Percentiles rank a stretch among this genome's conserved stretches.
phyloP scores from a whole-genome alignment of 2,888 invertebrate genomes.

The Synergus itoensis region DNA sequence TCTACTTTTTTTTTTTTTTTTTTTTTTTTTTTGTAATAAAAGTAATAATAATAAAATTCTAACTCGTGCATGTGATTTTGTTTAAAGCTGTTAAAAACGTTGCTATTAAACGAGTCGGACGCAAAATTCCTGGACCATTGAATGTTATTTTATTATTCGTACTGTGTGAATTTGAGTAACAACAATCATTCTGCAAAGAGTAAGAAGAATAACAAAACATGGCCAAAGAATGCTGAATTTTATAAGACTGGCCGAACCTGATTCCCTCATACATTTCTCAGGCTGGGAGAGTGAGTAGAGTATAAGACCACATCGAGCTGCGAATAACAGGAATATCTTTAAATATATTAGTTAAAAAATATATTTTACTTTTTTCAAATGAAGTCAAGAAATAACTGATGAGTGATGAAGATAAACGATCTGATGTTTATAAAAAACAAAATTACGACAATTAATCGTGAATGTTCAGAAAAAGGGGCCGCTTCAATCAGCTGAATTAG shows the following conservation, averaged over 20 bases:
- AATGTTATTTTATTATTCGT: slow-evolving; percentile 56
- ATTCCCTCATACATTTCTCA: slow-evolving; percentile 73
- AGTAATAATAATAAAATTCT: slow-evolving; percentile 29
- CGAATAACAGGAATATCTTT: slow-evolving; percentile 67
- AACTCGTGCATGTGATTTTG: slow-evolving; percentile 34
- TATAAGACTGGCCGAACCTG: slow-evolving; percentile 72
- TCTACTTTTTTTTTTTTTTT: no score
- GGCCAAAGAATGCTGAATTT: slow-evolving; percentile 65
- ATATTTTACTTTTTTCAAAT: background rate
- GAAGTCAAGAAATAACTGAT: background rate
- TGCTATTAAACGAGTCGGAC: slow-evolving; percentile 24
- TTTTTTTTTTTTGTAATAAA: no score
- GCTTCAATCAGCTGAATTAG: slow-evolving; percentile 8
- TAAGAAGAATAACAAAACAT: slow-evolving; percentile 61
- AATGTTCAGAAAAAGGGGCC: background rate
- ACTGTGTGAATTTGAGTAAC: slow-evolving; percentile 50
- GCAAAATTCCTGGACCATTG: slow-evolving; percentile 50
- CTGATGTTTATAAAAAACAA: slow-evolving; percentile 8
- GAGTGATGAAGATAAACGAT: background rate
- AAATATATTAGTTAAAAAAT: slow-evolving; percentile 36
- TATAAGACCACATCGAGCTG: slow-evolving; percentile 73
- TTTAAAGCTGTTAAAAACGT: slow-evolving; percentile 37
- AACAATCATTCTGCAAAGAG: slow-evolving; percentile 60
- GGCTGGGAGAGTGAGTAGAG: slow-evolving; percentile 71
- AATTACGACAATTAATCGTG: slow-evolving; percentile 4